A percentile compares a stretch with the other conserved stretches of the same genome.
Evolutionary conservation across 2,888 invertebrate genomes (phyloP).

Genomic region (Drosophila paranaensis): DNA sequence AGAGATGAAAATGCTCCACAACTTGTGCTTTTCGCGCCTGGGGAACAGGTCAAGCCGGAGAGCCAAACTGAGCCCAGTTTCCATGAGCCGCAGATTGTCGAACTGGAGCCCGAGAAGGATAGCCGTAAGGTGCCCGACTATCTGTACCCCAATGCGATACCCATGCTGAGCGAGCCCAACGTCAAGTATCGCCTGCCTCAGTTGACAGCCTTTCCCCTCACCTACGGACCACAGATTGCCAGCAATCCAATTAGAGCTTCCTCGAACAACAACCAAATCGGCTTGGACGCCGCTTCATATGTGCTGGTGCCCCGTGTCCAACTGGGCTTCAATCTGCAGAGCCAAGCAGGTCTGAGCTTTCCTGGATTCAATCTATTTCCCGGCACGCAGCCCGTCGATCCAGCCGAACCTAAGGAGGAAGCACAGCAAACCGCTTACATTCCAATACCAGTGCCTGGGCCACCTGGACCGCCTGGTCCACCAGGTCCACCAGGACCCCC

Average conservation of each 20-base stretch:
- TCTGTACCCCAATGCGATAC: conserved; percentile 73
- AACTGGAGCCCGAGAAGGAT: conserved; percentile 63
- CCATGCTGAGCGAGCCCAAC: conserved; percentile 72
- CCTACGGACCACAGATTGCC: conserved; percentile 58
- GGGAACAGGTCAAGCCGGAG: conserved; percentile 48
- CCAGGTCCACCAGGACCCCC: conserved; percentile 48
- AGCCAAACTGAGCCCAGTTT: conserved; percentile 39
- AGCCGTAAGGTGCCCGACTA: conserved; percentile 79
- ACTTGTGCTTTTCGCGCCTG: conserved; percentile 65
- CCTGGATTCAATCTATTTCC: conserved; percentile 46
- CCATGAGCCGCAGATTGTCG: conserved; percentile 61
- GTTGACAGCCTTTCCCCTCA: conserved; percentile 60
- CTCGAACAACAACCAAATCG: conserved; percentile 42
- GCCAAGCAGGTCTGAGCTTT: conserved; percentile 65
- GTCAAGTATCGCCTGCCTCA: conserved; percentile 75
- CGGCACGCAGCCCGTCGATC: conserved; percentile 12
- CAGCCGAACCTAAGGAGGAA: conserved; percentile 57
- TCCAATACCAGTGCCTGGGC: conserved; percentile 62
- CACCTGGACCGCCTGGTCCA: conserved; percentile 70
- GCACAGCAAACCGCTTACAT: conserved; percentile 35
- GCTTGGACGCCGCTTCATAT: conserved; percentile 37
- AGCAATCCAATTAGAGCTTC: conserved; percentile 18
- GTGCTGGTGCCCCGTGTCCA: conserved; percentile 69
- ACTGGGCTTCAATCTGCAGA: conserved; percentile 77
- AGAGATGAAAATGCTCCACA: conserved; percentile 44